Percentiles rank a stretch among this genome's conserved stretches.
Conservation (phyloP, 2,888 invertebrate species). For the Athalia cordata region DNA sequence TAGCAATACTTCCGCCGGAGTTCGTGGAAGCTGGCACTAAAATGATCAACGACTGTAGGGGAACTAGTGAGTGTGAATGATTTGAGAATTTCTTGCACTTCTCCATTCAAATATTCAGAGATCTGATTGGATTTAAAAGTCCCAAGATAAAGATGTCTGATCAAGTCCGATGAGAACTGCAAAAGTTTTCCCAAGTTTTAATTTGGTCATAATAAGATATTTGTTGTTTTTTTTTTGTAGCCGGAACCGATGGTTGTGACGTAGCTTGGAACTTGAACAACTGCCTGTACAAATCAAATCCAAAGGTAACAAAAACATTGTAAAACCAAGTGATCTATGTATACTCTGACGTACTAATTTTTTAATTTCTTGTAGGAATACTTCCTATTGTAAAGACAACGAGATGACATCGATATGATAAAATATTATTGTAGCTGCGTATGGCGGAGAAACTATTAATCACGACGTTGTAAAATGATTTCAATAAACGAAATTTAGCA, state of each 20-base stretch:
- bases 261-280: slow-evolving; percentile 60
- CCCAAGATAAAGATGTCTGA: no score
- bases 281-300: slow-evolving; percentile 63
- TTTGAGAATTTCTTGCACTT: neutral
- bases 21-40: slow-evolving; percentile 49
- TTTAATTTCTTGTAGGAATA: slow-evolving; percentile 52
- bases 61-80: slow-evolving; percentile 49
- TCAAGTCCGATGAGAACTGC: no score
- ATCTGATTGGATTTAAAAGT: no score
- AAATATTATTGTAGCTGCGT: neutral
- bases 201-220: neutral
- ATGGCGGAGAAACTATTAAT: neutral
- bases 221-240: slow-evolving; percentile 53
- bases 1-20: slow-evolving; percentile 51
- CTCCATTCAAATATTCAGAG: neutral
- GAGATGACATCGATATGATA: neutral
- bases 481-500: slow-evolving; percentile 5
- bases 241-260: slow-evolving; percentile 61
- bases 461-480: neutral
- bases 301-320: slow-evolving; percentile 51
- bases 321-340: no score
- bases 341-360: slow-evolving; percentile 49
- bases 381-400: slow-evolving; percentile 52
- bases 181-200: neutral
- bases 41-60: slow-evolving; percentile 54